Conservation (phyloP, 2,113 vertebrate genomes). For the Polypterus senegalus region DNA sequence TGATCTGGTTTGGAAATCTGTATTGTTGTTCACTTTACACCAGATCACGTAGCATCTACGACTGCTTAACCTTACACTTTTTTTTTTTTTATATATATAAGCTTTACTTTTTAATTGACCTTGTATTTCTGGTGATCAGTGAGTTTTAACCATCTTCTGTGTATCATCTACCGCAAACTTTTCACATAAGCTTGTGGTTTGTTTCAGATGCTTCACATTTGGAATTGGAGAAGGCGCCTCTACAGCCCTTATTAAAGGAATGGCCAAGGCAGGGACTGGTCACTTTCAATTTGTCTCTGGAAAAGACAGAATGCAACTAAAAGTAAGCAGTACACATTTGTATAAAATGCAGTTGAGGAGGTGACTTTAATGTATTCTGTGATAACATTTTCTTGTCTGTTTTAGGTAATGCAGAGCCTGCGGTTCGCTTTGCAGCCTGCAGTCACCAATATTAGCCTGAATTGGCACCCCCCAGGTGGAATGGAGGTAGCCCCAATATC, state of each 20-base stretch:
- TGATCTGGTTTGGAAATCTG: no score
- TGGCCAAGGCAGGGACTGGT: constrained; percentile 52
- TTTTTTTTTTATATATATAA: no score
- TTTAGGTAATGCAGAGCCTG: constrained; percentile 32
- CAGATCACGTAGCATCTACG: no score
- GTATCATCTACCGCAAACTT: no score
- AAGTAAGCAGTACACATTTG: constrained; percentile 39
- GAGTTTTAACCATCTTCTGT: no score
- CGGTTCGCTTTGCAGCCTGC: constrained; percentile 30
- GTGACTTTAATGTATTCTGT: no score
- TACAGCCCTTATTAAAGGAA: constrained; percentile 58
- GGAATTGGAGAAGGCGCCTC: constrained; percentile 71
- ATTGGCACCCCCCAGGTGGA: constrained; percentile 32
- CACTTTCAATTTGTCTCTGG: constrained; percentile 63
- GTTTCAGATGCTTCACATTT: constrained; percentile 64
- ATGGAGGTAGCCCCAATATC: constrained; percentile 25
- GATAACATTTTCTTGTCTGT: not conserved
- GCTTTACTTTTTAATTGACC: no score
- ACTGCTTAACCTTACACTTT: no score
- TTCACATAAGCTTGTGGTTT: not conserved
- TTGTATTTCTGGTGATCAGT: no score
- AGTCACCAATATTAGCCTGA: constrained; percentile 23
- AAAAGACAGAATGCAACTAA: constrained; percentile 59
- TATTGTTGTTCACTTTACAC: no score
- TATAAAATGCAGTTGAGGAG: no score